These are phyloP conservation scores for Cordilura impudica DNA, from an alignment of 2,888 invertebrate species.

Conservation along the genomic window DNA sequence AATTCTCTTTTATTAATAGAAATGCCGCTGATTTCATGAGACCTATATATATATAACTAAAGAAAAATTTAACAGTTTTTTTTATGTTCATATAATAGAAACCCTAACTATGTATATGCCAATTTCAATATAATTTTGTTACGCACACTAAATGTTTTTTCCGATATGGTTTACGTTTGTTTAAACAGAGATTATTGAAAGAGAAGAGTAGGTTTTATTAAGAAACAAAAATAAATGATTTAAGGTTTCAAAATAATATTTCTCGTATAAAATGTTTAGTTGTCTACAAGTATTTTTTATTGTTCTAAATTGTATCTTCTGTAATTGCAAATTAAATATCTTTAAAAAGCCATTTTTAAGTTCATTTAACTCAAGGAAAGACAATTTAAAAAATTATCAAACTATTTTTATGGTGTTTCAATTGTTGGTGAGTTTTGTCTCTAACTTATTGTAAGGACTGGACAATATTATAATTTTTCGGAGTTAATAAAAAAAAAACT, in stretches of 20 bases:
- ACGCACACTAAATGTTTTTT: neutral
- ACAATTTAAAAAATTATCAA: too few relatives aligned
- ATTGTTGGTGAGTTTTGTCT: too few relatives aligned
- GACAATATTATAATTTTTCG: too few relatives aligned
- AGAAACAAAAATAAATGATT: neutral
- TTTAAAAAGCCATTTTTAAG: too few relatives aligned
- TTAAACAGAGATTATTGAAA: conserved; percentile 30
- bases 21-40: conserved; percentile 45
- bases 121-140: conserved; percentile 14
- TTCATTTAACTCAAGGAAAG: too few relatives aligned
- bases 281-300: neutral
- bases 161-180: conserved; percentile 20
- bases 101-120: conserved; percentile 6
- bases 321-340: too few relatives aligned
- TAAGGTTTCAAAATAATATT: neutral
- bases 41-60: conserved; percentile 17
- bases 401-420: too few relatives aligned
- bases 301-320: too few relatives aligned
- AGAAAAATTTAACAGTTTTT: conserved; percentile 3
- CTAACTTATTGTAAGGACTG: too few relatives aligned
- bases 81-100: too few relatives aligned
- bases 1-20: conserved; percentile 19
- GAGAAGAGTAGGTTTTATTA: neutral
- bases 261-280: too few relatives aligned
- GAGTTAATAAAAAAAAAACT: too few relatives aligned